A percentile compares a stretch with the other conserved stretches of the same genome.
These are phyloP conservation scores for Trachymyrmex septentrionalis DNA, from an alignment of 1,140 invertebrate species.

Conservation along the genomic window DNA sequence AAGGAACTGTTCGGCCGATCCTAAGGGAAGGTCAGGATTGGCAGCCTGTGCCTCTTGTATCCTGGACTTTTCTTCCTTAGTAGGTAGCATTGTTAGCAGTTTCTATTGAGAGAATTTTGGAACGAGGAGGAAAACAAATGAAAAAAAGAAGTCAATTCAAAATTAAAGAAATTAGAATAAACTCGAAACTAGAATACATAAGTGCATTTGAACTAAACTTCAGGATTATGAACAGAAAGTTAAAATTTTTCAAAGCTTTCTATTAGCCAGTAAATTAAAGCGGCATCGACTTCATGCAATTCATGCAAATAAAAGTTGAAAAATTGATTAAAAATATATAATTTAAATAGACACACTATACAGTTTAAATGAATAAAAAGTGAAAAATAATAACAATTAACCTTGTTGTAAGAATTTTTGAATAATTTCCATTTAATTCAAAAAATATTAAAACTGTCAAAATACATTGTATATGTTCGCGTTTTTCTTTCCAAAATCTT, in stretches of 20 bases:
- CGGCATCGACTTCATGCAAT: conserved; percentile 50
- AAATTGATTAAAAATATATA: conserved; percentile 13
- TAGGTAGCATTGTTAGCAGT: conserved; percentile 98
- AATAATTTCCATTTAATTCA: conserved; percentile 15
- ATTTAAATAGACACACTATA: background rate
- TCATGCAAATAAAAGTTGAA: conserved; percentile 28
- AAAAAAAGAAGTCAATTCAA: conserved; percentile 70
- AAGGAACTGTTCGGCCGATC: conserved; percentile 99
- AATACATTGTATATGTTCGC: background rate
- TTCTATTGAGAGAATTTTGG: conserved; percentile 88
- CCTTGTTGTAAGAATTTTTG: background rate
- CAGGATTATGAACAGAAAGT: conserved; percentile 56
- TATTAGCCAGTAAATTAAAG: background rate
- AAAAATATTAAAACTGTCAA: background rate
- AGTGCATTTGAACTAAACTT: conserved; percentile 64
- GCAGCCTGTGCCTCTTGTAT: conserved; percentile 98
- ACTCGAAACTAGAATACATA: conserved; percentile 42
- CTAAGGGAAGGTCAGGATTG: conserved; percentile 98
- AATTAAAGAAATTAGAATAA: conserved; percentile 74
- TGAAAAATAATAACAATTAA: conserved; percentile 4
- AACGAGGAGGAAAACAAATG: conserved; percentile 60
- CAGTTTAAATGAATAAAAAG: background rate
- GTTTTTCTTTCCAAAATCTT: background rate
- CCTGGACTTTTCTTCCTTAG: conserved; percentile 97
- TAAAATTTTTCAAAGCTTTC: background rate